Percentiles rank a stretch among this genome's conserved stretches.
These are phyloP conservation scores for Champsocephalus gunnari DNA, from an alignment of 2,797 vertebrate species.

Conservation along the genomic window DNA sequence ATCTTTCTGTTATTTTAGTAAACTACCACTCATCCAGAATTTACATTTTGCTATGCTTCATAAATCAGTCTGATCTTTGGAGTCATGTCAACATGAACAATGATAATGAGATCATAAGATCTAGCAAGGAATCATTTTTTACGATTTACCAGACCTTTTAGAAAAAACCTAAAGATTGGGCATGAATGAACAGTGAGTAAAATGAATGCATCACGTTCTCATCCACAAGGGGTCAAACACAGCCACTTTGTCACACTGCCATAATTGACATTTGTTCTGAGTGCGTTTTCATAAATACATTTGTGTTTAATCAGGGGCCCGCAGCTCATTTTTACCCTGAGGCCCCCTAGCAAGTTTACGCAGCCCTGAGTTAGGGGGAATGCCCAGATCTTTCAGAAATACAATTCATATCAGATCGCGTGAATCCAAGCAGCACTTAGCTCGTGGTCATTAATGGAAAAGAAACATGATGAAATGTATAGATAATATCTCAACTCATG, in stretches of 20 bases:
- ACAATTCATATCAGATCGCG: slow-evolving; percentile 26
- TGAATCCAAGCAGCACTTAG: slow-evolving; percentile 22
- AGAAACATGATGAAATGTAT: slow-evolving; percentile 27
- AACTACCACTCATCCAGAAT: slow-evolving; percentile 34
- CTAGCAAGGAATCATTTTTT: slow-evolving; percentile 4
- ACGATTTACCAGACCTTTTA: neutral
- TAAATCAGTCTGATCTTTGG: slow-evolving; percentile 49
- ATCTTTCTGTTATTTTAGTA: slow-evolving; percentile 46
- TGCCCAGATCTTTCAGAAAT: slow-evolving; percentile 31
- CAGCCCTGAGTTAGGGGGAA: neutral
- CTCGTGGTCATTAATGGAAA: slow-evolving; percentile 33
- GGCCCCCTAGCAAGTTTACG: neutral
- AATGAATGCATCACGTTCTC: too few relatives aligned
- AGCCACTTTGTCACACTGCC: too few relatives aligned
- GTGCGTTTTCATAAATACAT: neutral
- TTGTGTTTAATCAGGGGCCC: neutral
- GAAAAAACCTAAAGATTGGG: neutral
- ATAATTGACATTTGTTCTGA: neutral
- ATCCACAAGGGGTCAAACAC: too few relatives aligned
- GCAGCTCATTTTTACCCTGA: neutral
- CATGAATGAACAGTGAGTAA: neutral
- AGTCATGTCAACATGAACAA: slow-evolving; percentile 16
- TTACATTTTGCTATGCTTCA: slow-evolving; percentile 54
- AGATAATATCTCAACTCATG: slow-evolving; percentile 28
- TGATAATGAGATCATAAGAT: slow-evolving; percentile 7